Evolutionary conservation across 2,113 vertebrate genomes (phyloP), one percentile per base, ranked within the genome.

Genomic region (Neomonachus schauinslandi): DNA sequence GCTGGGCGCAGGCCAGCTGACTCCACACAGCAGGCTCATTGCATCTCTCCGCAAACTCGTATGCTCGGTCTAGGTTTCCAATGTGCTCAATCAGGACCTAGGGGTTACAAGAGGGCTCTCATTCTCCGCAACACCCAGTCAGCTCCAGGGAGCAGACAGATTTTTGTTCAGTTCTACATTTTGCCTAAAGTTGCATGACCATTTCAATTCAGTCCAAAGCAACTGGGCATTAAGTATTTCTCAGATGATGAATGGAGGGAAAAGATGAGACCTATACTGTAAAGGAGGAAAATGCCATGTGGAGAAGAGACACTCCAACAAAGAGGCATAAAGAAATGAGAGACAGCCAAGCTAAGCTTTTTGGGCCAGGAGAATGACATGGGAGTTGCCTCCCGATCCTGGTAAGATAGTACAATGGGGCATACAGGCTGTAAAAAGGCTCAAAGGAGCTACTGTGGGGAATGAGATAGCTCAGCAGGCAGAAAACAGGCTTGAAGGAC

Each of bases 41-140:
- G 76, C 99, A 99, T 81, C 98, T 99, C 97, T 99, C 99, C 0
- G 99, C 99, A 99, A 99, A 99, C 98, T 99, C 99, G 82, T 99
- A 99, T 5, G 99, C 99, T 21, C 99, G 99, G 76, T 99, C 99
- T 94, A 99, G 98, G 97, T 99, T 99, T 81, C 99, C 99, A 87
- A 99, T 99, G 97, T 99, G 99, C 94, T 99, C 99, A 31, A 99
- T 99, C 98, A 99, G 97, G 36, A 99, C 99, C 99, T 99, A 39
- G 0, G 93, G 83, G 36, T 89, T 49, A 22, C 36, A 90, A 94
- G 61, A 97, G 55, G 63, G 63, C 9, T 55, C 53, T 49, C 39
- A 77, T 49, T 59, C 24, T n/a, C 55, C 5, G 24, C 10, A 71
- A 63, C 24, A 74, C 31, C 14, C 15, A 46, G 14, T 57, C 19